Percentiles rank a stretch among this genome's conserved stretches.
Conservation (phyloP, 2,113 vertebrate genomes). For the Microtus oregoni region DNA sequence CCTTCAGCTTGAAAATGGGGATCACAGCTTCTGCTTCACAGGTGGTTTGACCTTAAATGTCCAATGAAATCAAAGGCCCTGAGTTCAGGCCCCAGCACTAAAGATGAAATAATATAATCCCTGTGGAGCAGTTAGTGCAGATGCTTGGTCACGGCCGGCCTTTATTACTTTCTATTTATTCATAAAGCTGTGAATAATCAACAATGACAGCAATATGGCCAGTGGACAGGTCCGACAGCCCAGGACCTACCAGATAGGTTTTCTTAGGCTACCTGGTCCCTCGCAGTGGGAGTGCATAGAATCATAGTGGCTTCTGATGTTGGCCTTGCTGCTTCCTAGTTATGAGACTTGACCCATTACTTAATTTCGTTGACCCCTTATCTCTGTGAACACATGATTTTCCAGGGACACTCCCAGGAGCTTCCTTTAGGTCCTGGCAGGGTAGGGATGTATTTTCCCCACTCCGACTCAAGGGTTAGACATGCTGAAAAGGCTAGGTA, state of each 20-base stretch:
- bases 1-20: slow-evolving; percentile 45
- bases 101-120: background rate
- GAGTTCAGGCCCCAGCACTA: background rate
- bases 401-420: background rate
- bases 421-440: background rate
- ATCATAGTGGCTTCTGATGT: slow-evolving; percentile 30
- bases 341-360: slow-evolving; percentile 40
- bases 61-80: background rate
- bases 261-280: background rate
- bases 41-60: slow-evolving; percentile 7
- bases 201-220: background rate
- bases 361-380: slow-evolving; percentile 44
- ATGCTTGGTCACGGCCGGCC: background rate
- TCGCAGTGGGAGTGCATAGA: background rate
- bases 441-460: background rate
- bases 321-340: background rate
- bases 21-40: background rate
- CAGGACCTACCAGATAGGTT: background rate
- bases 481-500: background rate
- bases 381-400: background rate
- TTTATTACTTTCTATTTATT: slow-evolving; percentile 47
- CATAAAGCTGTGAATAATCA: slow-evolving; percentile 19
- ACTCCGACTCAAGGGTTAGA: background rate
- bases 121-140: slow-evolving; percentile 20
- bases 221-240: slow-evolving; percentile 1